Conservation (phyloP, 35 echinoderm and acorn worm species). For the Apostichopus parvimensis region DNA sequence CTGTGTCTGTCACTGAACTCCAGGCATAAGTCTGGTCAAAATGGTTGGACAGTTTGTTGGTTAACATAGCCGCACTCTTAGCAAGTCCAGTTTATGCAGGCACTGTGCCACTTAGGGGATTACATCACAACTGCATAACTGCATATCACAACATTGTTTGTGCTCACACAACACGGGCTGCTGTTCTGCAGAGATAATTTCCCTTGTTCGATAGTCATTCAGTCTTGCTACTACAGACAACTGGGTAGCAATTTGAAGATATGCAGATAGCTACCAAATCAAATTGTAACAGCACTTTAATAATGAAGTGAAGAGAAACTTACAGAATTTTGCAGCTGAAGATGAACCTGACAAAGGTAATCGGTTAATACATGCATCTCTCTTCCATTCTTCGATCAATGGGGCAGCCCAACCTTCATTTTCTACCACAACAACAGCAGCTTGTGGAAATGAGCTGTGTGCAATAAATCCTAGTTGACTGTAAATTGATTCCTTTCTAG, state of each 20-base stretch:
- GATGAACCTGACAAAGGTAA: background rate
- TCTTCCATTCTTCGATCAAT: background rate
- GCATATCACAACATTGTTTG: too few relatives aligned
- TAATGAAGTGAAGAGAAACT: background rate
- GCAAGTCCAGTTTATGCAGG: too few relatives aligned
- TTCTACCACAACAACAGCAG: background rate
- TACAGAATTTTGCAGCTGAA: constrained; percentile 22
- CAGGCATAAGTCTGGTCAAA: background rate
- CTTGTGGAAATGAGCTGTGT: background rate
- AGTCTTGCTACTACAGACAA: background rate
- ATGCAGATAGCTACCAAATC: background rate
- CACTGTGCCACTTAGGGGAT: too few relatives aligned
- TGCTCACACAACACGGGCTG: too few relatives aligned
- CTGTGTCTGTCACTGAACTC: background rate
- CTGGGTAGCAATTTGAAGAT: background rate
- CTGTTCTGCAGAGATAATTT: too few relatives aligned
- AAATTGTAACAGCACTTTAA: background rate
- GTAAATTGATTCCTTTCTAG: background rate
- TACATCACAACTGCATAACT: too few relatives aligned
- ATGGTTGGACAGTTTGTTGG: too few relatives aligned
- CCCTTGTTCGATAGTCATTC: background rate
- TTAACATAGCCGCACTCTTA: too few relatives aligned
- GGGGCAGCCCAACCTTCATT: constrained; percentile 8
- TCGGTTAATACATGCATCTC: too few relatives aligned
- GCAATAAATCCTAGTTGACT: background rate